Percentiles rank a stretch among this genome's conserved stretches.
These are phyloP conservation scores for Netelia virgata DNA, from an alignment of 2,888 invertebrate species.

Conservation along the genomic window DNA sequence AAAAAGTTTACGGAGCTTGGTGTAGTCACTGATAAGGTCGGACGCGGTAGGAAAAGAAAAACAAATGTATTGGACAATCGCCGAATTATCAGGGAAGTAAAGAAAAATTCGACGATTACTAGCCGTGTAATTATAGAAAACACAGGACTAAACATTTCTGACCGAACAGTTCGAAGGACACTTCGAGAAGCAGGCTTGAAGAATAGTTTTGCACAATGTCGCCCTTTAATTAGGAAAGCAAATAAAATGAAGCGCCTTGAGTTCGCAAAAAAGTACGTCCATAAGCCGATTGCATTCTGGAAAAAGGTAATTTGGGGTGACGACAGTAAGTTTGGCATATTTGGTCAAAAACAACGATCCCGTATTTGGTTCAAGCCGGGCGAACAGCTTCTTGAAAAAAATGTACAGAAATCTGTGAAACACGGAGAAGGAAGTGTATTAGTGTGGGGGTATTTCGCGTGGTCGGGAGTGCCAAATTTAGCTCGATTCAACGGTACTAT, in stretches of 20 bases:
- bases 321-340: background rate
- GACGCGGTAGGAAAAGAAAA: constrained; percentile 10
- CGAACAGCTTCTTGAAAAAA: constrained; percentile 9
- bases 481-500: background rate
- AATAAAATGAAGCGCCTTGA: constrained; percentile 25
- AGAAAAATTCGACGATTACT: constrained; percentile 8
- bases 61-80: background rate
- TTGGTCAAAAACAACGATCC: constrained; percentile 1
- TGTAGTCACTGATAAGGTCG: background rate
- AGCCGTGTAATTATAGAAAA: constrained; percentile 6
- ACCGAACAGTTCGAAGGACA: constrained; percentile 1
- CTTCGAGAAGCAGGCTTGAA: constrained; percentile 6
- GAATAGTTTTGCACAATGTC: constrained; percentile 15
- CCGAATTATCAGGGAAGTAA: background rate
- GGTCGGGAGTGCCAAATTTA: background rate
- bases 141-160: background rate
- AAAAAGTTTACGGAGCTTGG: constrained; percentile 4
- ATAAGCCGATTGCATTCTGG: constrained; percentile 8
- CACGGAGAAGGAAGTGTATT: background rate
- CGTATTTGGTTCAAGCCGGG: constrained; percentile 8
- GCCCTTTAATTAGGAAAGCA: constrained; percentile 18
- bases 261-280: constrained; percentile 9
- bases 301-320: constrained; percentile 10
- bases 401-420: constrained; percentile 9
- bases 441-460: background rate